A percentile compares a stretch with the other conserved stretches of the same genome.
Evolutionary conservation across 2,113 vertebrate species (phyloP).

Genomic region (Smithornis capensis): DNA sequence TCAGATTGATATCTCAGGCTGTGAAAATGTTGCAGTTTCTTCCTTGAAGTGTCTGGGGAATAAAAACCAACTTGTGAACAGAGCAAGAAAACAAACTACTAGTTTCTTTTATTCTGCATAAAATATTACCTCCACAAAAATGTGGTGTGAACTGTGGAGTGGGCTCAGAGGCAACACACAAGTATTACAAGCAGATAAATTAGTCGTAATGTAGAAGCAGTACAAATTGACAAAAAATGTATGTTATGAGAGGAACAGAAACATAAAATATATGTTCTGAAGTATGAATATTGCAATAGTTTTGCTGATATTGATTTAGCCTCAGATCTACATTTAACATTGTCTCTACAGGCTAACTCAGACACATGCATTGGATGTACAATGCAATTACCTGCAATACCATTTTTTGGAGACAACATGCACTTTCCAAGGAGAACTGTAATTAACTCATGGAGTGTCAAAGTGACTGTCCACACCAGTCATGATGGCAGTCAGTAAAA

Average conservation of each 20-base stretch:
- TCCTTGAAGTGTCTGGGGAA: background rate
- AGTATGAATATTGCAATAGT: background rate
- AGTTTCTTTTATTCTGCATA: background rate
- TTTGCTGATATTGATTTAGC: background rate
- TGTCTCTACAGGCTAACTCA: background rate
- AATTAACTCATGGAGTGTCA: background rate
- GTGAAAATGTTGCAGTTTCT: background rate
- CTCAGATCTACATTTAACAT: background rate
- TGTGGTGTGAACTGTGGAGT: background rate
- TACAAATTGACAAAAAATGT: background rate
- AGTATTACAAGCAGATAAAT: background rate
- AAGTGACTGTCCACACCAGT: background rate
- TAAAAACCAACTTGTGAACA: background rate
- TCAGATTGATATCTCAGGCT: background rate
- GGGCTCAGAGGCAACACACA: background rate
- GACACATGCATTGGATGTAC: background rate
- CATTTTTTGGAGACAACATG: background rate
- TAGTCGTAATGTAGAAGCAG: background rate
- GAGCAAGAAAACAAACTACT: background rate
- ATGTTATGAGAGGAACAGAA: background rate
- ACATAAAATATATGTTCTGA: background rate
- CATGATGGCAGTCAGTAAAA: background rate
- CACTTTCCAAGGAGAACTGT: background rate
- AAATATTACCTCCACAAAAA: background rate
- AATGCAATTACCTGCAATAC: rapidly evolving